Conservation (phyloP, 2,888 invertebrate genomes). For the Campoletis raptor region DNA sequence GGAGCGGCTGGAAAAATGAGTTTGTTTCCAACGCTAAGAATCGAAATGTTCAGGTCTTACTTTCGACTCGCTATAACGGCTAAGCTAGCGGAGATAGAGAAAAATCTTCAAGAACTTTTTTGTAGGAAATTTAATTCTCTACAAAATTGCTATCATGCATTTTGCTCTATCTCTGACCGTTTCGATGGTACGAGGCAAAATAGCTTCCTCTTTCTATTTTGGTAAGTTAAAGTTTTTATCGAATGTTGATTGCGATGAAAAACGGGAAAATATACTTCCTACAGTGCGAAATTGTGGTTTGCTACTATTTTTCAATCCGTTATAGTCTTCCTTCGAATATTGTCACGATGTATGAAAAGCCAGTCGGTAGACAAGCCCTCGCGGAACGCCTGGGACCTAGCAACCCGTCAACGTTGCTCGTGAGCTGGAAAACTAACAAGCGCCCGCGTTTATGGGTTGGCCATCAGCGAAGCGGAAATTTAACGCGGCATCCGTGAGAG, state of each 20-base stretch:
- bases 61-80: neutral
- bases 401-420: neutral
- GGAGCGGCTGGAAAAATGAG: neutral
- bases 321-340: neutral
- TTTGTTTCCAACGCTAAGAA: neutral
- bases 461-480: neutral
- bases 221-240: too few relatives aligned
- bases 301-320: neutral
- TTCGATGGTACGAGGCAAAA: neutral
- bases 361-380: neutral
- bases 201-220: neutral
- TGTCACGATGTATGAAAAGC: neutral
- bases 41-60: neutral
- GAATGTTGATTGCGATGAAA: neutral
- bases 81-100: neutral
- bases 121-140: neutral
- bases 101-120: neutral
- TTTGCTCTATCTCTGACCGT: neutral
- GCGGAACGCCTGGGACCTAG: neutral
- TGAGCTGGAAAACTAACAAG: neutral
- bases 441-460: neutral
- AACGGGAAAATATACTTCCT: neutral
- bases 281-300: neutral
- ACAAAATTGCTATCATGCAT: neutral
- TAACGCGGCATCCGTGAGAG: neutral